A percentile compares a stretch with the other conserved stretches of the same genome.
Conservation (phyloP, 2,797 vertebrate species). For the Tragopan temminckii region DNA sequence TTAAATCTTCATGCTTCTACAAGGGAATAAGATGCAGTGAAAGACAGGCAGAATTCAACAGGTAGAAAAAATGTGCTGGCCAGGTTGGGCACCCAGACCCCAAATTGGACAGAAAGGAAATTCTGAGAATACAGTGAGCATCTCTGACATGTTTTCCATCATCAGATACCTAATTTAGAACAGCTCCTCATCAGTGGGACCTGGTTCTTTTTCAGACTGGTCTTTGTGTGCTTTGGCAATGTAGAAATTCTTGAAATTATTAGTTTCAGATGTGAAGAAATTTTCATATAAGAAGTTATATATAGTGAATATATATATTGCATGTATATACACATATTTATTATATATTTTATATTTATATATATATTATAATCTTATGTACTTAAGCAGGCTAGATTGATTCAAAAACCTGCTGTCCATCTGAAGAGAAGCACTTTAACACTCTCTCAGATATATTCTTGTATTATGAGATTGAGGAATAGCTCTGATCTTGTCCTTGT, state of each 20-base stretch:
- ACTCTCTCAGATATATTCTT: background rate
- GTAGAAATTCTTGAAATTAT: background rate
- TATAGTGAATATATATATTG: background rate
- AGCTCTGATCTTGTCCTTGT: background rate
- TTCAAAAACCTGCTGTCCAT: background rate
- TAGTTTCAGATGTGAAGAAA: background rate
- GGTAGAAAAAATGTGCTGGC: background rate
- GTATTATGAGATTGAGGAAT: background rate
- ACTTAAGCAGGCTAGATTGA: background rate
- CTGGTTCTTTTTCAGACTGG: background rate
- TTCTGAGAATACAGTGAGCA: background rate
- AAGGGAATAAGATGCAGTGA: background rate
- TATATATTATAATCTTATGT: background rate
- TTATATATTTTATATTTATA: background rate
- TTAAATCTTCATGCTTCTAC: background rate
- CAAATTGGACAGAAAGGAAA: background rate
- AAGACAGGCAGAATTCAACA: background rate
- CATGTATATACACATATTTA: too few relatives aligned
- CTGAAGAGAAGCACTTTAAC: background rate
- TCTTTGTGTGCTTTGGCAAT: background rate
- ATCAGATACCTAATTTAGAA: background rate
- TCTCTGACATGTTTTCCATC: background rate
- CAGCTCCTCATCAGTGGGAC: background rate
- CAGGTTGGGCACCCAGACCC: background rate
- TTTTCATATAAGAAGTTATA: background rate